Percentiles rank a stretch among this genome's conserved stretches.
Conservation (phyloP, 2,113 vertebrate species). For the Puffinus mauretanicus region DNA sequence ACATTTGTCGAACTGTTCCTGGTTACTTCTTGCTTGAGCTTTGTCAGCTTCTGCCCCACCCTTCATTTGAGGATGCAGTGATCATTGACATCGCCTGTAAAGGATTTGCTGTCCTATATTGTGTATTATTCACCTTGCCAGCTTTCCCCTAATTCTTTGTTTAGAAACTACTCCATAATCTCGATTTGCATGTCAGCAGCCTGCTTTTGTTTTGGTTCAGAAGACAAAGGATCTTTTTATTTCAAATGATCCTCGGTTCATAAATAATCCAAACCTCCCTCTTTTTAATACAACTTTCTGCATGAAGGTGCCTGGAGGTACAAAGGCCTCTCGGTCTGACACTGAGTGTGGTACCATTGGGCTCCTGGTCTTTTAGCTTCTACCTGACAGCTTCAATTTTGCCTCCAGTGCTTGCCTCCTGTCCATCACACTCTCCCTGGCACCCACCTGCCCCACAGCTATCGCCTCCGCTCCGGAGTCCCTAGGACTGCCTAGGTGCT, state of each 20-base stretch:
- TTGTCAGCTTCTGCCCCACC: neutral
- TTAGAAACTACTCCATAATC: neutral
- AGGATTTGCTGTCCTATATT: neutral
- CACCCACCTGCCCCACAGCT: neutral
- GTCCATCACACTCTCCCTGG: too few relatives aligned
- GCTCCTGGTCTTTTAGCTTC: neutral
- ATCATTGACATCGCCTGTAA: neutral
- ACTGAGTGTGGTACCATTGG: neutral
- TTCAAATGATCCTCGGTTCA: neutral
- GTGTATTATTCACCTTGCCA: neutral
- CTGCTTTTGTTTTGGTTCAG: neutral
- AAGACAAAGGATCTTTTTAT: neutral
- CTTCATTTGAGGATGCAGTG: neutral
- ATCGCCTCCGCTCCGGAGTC: neutral
- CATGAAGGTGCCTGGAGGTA: neutral
- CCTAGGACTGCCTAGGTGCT: neutral
- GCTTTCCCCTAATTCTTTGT: neutral
- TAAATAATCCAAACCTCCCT: neutral
- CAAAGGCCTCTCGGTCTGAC: neutral
- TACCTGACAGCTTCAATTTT: neutral
- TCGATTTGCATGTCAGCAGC: neutral
- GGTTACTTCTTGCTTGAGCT: neutral
- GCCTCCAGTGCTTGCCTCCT: neutral
- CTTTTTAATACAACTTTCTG: neutral
- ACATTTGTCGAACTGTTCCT: neutral